phyloP scores from a whole-genome alignment of 2,797 vertebrate genomes.

The Gorsachius magnificus region DNA sequence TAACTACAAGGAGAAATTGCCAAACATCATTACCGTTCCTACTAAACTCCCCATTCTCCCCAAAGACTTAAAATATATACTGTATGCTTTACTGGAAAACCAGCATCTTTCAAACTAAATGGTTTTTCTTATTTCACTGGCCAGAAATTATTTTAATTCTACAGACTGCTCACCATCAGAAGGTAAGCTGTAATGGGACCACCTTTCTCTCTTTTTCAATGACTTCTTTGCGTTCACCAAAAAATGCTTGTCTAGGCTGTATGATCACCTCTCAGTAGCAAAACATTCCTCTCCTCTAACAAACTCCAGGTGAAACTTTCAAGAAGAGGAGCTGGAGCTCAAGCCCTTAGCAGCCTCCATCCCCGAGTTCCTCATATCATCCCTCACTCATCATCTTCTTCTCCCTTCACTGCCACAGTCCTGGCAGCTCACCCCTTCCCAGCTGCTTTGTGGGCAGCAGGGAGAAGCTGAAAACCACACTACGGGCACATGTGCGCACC shows the following conservation, averaged over 20 bases:
- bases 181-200: neutral
- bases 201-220: neutral
- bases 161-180: neutral
- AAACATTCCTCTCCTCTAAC: neutral
- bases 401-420: neutral
- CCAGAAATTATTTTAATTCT: neutral
- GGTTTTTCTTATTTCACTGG: neutral
- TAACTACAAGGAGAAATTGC: neutral
- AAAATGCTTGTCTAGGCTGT: neutral
- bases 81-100: neutral
- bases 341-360: neutral
- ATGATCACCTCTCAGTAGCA: neutral
- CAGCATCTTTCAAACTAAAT: neutral
- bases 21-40: neutral
- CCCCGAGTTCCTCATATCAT: accelerated
- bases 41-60: neutral
- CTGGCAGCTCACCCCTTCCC: neutral
- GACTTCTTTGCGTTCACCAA: neutral
- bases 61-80: neutral
- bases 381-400: neutral
- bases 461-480: neutral
- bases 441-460: neutral
- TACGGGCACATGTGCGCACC: accelerated
- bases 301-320: neutral
- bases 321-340: neutral